A percentile compares a stretch with the other conserved stretches of the same genome.
Evolutionary conservation across 2,888 invertebrate genomes (phyloP).

Genomic region (Anarsia innoxiella): DNA sequence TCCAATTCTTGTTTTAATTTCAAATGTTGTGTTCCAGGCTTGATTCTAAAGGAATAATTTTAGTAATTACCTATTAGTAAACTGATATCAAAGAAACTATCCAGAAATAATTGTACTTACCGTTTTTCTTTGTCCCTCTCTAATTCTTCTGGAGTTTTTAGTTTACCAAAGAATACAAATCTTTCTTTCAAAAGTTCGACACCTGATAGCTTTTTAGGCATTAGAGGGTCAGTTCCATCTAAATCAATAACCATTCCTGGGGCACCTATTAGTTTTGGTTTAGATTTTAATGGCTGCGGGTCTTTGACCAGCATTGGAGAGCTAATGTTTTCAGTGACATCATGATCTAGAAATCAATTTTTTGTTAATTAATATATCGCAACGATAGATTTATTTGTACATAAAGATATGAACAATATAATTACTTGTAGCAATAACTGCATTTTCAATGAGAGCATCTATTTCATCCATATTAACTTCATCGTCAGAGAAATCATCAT

Average conservation of each 20-base stretch:
- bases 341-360: constrained; percentile 21
- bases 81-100: constrained; percentile 1
- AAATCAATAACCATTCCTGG: constrained; percentile 69
- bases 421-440: constrained; percentile 43
- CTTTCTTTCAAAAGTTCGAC: constrained; percentile 81
- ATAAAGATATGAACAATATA: constrained; percentile 15
- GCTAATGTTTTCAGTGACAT: constrained; percentile 17
- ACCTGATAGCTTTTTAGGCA: constrained; percentile 65
- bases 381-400: neutral
- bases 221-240: constrained; percentile 30
- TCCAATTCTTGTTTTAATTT: constrained; percentile 82
- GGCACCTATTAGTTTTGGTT: constrained; percentile 66
- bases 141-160: constrained; percentile 66
- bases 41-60: constrained; percentile 38
- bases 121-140: constrained; percentile 73
- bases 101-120: constrained; percentile 39
- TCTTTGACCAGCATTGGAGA: constrained; percentile 34
- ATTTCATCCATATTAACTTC: constrained; percentile 54
- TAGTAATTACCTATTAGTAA: neutral
- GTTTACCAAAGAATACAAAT: constrained; percentile 79
- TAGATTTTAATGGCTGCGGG: constrained; percentile 25
- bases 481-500: constrained; percentile 47
- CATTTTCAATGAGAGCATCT: constrained; percentile 52
- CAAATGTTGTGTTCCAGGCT: constrained; percentile 82
- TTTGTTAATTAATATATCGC: neutral